Conservation (phyloP, 2,888 invertebrate genomes). For the Blera fallax region DNA sequence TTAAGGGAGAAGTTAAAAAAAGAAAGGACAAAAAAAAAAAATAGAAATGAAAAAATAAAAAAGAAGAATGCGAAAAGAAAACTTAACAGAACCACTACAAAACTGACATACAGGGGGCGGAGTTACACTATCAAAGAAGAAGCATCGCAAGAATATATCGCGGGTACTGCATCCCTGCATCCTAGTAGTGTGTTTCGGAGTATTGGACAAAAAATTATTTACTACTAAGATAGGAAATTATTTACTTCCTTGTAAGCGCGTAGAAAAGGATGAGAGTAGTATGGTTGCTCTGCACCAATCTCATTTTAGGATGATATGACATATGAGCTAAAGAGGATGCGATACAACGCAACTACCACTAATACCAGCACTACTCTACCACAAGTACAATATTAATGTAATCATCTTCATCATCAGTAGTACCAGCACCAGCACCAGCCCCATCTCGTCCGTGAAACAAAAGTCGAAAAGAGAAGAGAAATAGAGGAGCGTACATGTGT, state of each 20-base stretch:
- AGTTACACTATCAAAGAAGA: constrained; percentile 57
- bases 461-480: constrained; percentile 52
- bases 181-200: constrained; percentile 16
- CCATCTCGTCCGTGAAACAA: not conserved
- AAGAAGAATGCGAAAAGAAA: constrained; percentile 61
- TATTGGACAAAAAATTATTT: constrained; percentile 67
- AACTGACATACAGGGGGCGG: constrained; percentile 60
- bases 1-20: constrained; percentile 33
- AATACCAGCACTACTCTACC: constrained; percentile 68
- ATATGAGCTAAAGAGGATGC: constrained; percentile 65
- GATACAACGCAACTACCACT: constrained; percentile 70
- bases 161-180: constrained; percentile 25
- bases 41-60: not conserved
- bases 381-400: constrained; percentile 70
- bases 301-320: constrained; percentile 71
- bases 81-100: constrained; percentile 54
- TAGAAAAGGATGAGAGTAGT: constrained; percentile 1
- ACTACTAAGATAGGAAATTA: constrained; percentile 69
- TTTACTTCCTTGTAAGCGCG: constrained; percentile 68
- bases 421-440: constrained; percentile 21
- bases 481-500: constrained; percentile 30
- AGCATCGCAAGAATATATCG: constrained; percentile 49
- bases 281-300: constrained; percentile 65
- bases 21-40: constrained; percentile 2
- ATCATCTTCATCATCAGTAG: constrained; percentile 60